Conservation (phyloP, 2,888 invertebrate genomes). For the Callosobruchus maculatus region DNA sequence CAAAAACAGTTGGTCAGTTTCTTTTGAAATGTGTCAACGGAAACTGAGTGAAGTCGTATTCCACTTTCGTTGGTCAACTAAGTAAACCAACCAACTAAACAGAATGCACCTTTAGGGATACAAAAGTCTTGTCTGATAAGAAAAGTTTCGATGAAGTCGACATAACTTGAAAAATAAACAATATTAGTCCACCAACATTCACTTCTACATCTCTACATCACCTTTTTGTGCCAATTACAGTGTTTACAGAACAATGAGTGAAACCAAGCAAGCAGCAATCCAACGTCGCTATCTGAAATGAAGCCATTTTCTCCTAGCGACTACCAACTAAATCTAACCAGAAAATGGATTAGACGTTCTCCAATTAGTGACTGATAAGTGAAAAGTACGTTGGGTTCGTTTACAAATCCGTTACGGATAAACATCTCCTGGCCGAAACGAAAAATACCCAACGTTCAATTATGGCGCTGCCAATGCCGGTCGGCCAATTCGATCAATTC, state of each 20-base stretch:
- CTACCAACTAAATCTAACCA: not conserved
- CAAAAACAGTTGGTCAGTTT: too few relatives aligned
- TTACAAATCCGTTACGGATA: constrained; percentile 25
- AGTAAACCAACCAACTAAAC: too few relatives aligned
- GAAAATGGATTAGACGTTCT: not conserved
- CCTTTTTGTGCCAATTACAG: too few relatives aligned
- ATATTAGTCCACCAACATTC: too few relatives aligned
- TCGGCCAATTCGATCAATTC: constrained; percentile 36
- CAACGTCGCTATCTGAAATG: not conserved
- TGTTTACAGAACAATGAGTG: not conserved
- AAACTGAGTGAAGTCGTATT: too few relatives aligned
- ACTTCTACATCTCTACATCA: too few relatives aligned
- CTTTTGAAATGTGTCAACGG: too few relatives aligned
- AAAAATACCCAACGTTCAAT: not conserved
- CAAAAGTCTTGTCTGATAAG: too few relatives aligned
- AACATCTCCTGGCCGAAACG: constrained; percentile 11
- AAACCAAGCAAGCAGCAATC: not conserved
- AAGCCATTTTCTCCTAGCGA: not conserved
- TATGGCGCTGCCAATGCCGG: not conserved
- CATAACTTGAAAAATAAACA: too few relatives aligned
- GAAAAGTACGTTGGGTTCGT: not conserved
- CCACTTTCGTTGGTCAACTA: too few relatives aligned
- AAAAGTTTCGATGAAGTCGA: too few relatives aligned
- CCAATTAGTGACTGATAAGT: not conserved
- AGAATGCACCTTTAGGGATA: too few relatives aligned